Evolutionary conservation across 2,888 invertebrate species (phyloP).

Genomic region (Reticulitermes lucifugus): DNA sequence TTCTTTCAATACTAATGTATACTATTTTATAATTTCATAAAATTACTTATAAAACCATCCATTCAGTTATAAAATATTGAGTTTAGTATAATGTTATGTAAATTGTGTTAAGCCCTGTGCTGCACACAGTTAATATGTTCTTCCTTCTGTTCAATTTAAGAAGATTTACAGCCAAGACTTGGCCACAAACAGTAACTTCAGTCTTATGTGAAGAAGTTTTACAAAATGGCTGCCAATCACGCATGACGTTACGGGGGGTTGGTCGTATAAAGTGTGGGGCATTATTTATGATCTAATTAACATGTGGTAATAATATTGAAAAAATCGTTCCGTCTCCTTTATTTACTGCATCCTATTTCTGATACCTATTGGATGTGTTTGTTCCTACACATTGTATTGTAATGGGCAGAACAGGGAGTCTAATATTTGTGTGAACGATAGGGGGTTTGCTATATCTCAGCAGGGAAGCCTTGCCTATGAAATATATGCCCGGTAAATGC

Average conservation of each 20-base stretch:
- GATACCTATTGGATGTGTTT: slow-evolving; percentile 9
- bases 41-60: too few relatives aligned
- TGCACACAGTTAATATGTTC: background rate
- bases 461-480: slow-evolving; percentile 22
- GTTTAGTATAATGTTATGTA: background rate
- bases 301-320: slow-evolving; percentile 47
- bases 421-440: slow-evolving; percentile 40
- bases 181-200: background rate
- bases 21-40: too few relatives aligned
- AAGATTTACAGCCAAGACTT: slow-evolving; percentile 13
- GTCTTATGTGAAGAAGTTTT: background rate
- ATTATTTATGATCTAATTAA: slow-evolving; percentile 48
- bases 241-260: background rate
- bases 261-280: slow-evolving; percentile 13
- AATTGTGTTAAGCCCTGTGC: background rate
- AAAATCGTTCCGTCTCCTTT: background rate
- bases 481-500: slow-evolving; percentile 26
- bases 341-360: slow-evolving; percentile 17
- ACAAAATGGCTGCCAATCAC: slow-evolving; percentile 42
- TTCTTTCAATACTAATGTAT: too few relatives aligned
- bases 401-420: slow-evolving; percentile 31
- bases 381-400: slow-evolving; percentile 6
- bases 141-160: background rate
- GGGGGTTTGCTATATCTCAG: slow-evolving; percentile 37
- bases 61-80: background rate